Percentiles rank a stretch among this genome's conserved stretches.
Conservation (phyloP, 2,797 vertebrate species). For the Phrynocephalus vlangalii region DNA sequence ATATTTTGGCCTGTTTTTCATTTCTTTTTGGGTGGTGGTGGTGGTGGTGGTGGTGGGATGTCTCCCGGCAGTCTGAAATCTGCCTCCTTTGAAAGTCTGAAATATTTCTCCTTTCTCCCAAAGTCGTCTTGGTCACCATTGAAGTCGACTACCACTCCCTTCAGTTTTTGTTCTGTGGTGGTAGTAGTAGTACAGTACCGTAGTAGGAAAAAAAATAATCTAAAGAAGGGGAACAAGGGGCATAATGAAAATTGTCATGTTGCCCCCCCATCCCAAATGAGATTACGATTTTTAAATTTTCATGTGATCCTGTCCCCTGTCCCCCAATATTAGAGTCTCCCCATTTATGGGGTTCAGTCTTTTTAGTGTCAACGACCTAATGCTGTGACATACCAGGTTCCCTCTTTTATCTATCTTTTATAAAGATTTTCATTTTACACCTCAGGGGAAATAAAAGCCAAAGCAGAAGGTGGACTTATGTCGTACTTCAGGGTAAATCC, state of each 20-base stretch:
- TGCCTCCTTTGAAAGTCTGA: not conserved
- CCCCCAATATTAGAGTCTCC: not conserved
- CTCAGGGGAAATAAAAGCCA: conserved; percentile 8
- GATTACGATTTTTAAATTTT: not conserved
- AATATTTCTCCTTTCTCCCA: not conserved
- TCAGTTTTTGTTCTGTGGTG: not conserved
- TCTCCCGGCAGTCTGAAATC: not conserved
- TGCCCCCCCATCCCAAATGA: not conserved
- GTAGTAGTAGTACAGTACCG: not conserved
- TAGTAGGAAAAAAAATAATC: not conserved
- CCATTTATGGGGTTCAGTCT: not conserved
- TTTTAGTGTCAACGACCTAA: not conserved
- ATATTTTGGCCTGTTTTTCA: not conserved
- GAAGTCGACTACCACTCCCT: not conserved
- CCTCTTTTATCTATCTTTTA: not conserved
- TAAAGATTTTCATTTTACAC: not conserved
- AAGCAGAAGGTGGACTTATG: not conserved
- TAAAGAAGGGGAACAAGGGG: not conserved
- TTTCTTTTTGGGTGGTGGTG: not conserved
- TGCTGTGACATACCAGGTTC: not conserved
- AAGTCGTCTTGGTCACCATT: not conserved
- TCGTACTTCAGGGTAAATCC: not conserved
- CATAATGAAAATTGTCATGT: not conserved
- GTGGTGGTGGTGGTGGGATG: no score
- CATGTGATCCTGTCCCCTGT: not conserved